Evolutionary conservation across 2,113 vertebrate genomes (phyloP).

Genomic region (Podocnemis expansa): DNA sequence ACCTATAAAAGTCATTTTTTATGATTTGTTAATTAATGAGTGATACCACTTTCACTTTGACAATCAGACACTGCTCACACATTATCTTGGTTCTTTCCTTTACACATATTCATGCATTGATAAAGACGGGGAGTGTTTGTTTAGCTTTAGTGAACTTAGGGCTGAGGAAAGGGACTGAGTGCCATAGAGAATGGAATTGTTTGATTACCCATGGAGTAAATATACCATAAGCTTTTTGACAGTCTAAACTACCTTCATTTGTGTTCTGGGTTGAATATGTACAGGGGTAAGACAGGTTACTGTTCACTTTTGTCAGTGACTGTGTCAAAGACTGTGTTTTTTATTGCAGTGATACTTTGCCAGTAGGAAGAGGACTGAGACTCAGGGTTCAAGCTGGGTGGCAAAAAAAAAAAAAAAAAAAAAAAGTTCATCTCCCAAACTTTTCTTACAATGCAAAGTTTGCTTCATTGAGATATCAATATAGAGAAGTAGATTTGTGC

Average conservation of each 20-base stretch:
- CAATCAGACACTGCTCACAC: accelerated
- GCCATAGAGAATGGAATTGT: neutral
- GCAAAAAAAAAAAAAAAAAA: neutral
- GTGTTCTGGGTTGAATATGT: neutral
- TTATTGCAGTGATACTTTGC: neutral
- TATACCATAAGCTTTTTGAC: neutral
- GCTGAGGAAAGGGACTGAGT: neutral
- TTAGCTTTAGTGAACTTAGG: neutral
- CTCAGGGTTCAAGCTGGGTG: neutral
- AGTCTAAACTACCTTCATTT: neutral
- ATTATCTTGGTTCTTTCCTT: accelerated
- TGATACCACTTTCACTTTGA: neutral
- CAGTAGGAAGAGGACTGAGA: neutral
- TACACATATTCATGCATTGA: accelerated
- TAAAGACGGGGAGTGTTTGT: neutral
- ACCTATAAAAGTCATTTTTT: neutral
- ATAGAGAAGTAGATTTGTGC: neutral
- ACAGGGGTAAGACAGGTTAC: neutral
- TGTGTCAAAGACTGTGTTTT: neutral
- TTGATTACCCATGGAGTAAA: neutral
- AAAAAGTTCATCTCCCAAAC: neutral
- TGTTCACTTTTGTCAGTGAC: neutral
- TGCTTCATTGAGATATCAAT: neutral
- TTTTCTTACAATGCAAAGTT: neutral
- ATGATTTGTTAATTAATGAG: constrained; percentile 39